Evolutionary conservation across 2,888 invertebrate genomes (phyloP).

Genomic region (Cremastinae sp.): DNA sequence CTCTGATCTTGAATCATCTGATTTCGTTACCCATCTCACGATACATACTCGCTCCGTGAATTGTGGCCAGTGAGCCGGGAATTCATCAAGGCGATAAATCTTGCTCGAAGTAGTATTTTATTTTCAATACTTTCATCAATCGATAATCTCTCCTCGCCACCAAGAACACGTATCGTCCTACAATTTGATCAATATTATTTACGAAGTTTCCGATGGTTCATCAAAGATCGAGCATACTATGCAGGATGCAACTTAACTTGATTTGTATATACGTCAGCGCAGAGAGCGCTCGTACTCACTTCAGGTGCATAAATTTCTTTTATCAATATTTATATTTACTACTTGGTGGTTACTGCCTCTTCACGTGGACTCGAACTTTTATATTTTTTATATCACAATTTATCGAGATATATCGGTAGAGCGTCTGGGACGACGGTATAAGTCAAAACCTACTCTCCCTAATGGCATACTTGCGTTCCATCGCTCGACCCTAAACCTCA

Average conservation of each 20-base stretch:
- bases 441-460: slow-evolving; percentile 79
- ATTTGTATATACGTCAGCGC: slow-evolving; percentile 21
- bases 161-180: background rate
- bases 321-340: slow-evolving; percentile 48
- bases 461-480: slow-evolving; percentile 70
- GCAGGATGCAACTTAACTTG: slow-evolving; percentile 17
- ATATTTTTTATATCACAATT: slow-evolving; percentile 76
- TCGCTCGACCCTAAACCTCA: slow-evolving; percentile 54
- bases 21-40: slow-evolving; percentile 14
- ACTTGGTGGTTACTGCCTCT: slow-evolving; percentile 23
- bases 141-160: background rate
- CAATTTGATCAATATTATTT: background rate
- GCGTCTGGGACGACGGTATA: slow-evolving; percentile 73
- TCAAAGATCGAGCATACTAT: slow-evolving; percentile 20
- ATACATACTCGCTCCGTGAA: background rate
- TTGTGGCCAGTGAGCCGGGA: background rate
- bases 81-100: background rate
- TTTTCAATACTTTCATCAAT: background rate
- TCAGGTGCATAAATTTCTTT: slow-evolving; percentile 3
- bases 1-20: background rate
- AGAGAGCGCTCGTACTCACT: background rate
- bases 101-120: background rate
- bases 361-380: slow-evolving; percentile 53
- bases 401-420: slow-evolving; percentile 74
- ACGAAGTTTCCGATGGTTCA: slow-evolving; percentile 28